Conservation (phyloP, 2,888 invertebrate species). For the Drosophila paracracens region DNA sequence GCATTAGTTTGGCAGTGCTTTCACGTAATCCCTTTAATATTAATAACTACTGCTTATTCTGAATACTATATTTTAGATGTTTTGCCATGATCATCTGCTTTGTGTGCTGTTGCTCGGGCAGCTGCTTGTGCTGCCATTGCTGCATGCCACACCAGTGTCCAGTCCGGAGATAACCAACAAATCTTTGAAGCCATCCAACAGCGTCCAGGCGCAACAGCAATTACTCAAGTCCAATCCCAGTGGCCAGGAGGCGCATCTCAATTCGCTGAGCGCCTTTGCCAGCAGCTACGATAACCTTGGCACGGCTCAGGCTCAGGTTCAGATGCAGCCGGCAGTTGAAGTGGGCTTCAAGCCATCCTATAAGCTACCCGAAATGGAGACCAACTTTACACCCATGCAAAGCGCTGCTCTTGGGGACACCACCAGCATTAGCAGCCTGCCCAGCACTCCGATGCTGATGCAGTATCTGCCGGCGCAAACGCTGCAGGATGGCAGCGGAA, state of each 20-base stretch:
- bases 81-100: conserved; percentile 17
- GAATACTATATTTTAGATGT: conserved; percentile 53
- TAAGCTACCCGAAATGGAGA: conserved; percentile 82
- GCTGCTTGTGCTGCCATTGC: conserved; percentile 51
- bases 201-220: conserved; percentile 51
- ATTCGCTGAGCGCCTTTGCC: conserved; percentile 82
- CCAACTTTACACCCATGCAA: conserved; percentile 83
- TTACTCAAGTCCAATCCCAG: conserved; percentile 26
- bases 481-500: conserved; percentile 74
- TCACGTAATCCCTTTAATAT: background rate
- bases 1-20: background rate
- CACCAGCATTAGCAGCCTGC: conserved; percentile 45
- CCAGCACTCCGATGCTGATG: conserved; percentile 83
- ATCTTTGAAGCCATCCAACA: conserved; percentile 58
- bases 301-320: conserved; percentile 35
- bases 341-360: conserved; percentile 79
- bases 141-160: conserved; percentile 69
- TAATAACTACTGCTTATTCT: conserved; percentile 4
- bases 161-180: conserved; percentile 78
- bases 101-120: conserved; percentile 40
- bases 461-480: conserved; percentile 83
- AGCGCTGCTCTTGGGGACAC: conserved; percentile 37
- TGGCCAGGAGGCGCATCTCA: conserved; percentile 77
- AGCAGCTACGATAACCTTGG: conserved; percentile 73
- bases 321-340: conserved; percentile 26